Conservation (phyloP, 2,113 vertebrate genomes). For the Rhodinocichla rosea region DNA sequence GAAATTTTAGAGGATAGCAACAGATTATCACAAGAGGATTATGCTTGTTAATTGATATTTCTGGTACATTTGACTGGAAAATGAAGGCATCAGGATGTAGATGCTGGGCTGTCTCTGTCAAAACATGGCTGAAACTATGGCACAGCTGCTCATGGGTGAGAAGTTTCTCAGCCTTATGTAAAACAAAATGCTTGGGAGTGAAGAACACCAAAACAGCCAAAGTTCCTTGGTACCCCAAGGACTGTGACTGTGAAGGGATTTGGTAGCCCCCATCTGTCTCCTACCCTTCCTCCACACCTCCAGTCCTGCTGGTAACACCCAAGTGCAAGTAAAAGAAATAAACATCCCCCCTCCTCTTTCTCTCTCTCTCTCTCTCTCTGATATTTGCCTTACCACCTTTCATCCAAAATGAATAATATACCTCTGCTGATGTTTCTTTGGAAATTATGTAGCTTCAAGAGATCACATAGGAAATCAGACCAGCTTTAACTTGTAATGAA, state of each 20-base stretch:
- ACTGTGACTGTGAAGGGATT: background rate
- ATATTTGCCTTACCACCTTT: conserved; percentile 6
- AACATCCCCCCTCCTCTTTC: background rate
- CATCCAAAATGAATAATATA: conserved; percentile 29
- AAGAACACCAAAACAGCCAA: background rate
- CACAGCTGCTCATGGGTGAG: background rate
- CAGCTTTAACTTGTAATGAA: conserved; percentile 50
- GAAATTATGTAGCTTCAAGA: conserved; percentile 30
- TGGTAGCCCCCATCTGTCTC: background rate
- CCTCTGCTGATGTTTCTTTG: background rate
- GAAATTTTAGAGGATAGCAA: background rate
- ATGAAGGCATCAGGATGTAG: background rate
- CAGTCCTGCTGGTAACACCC: background rate
- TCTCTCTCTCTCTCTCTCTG: background rate
- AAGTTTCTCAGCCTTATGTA: background rate
- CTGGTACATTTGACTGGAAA: background rate
- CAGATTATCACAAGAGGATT: conserved; percentile 6
- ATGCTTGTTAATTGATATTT: conserved; percentile 4
- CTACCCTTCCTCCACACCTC: background rate
- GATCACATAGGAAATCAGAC: conserved; percentile 48
- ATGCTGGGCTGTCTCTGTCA: background rate
- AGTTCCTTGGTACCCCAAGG: fast-evolving
- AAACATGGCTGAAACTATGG: background rate
- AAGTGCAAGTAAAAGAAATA: background rate
- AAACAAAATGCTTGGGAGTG: background rate